Conservation (phyloP, 2,888 invertebrate genomes). For the Ennomos erosarius region DNA sequence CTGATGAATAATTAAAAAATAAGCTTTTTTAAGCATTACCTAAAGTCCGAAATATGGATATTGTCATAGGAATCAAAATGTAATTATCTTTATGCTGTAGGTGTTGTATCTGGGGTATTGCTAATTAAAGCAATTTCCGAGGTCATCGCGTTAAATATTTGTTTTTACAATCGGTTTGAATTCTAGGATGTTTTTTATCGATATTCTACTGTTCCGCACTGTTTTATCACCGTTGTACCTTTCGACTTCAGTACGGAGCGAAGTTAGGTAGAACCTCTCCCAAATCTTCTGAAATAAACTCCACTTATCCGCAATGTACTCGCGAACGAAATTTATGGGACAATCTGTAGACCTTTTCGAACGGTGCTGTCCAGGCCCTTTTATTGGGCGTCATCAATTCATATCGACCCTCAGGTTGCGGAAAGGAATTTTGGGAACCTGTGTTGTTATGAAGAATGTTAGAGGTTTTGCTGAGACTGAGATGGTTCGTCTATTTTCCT, state of each 20-base stretch:
- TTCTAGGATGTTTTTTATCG: conserved; percentile 16
- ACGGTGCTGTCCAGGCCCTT: conserved; percentile 58
- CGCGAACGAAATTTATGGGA: conserved; percentile 72
- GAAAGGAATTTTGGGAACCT: conserved; percentile 11
- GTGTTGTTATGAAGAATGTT: conserved; percentile 14
- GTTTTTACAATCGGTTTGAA: no score
- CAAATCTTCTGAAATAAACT: conserved; percentile 77
- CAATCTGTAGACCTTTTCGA: conserved; percentile 69
- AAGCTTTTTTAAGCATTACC: no score
- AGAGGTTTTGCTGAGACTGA: not conserved
- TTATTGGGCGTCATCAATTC: conserved; percentile 68
- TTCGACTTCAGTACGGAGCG: conserved; percentile 48
- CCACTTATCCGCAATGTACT: conserved; percentile 72
- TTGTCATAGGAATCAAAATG: no score
- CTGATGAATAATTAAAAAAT: no score
- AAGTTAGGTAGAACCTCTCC: conserved; percentile 58
- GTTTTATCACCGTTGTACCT: conserved; percentile 25
- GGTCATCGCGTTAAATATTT: no score
- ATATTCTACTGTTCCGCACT: conserved; percentile 20
- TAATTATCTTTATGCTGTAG: no score
- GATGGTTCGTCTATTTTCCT: no score
- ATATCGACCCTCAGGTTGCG: conserved; percentile 53
- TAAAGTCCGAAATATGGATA: no score
- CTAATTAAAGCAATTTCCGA: no score
- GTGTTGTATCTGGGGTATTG: no score